Conservation (phyloP, 2,797 vertebrate genomes). For the Microcaecilia unicolor region DNA sequence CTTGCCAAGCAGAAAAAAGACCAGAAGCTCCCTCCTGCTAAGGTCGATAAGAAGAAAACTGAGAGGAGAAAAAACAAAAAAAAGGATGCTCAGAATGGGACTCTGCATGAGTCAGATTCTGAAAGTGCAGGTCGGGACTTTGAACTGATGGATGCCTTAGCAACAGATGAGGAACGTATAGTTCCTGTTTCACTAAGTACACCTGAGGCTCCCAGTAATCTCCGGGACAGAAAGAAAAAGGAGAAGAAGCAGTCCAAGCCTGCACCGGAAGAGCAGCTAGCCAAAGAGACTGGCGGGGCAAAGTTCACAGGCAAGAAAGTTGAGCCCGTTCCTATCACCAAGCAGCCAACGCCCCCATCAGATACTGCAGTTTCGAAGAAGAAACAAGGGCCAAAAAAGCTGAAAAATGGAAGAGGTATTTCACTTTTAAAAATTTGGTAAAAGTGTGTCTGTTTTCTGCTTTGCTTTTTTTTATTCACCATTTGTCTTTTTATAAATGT, state of each 20-base stretch:
- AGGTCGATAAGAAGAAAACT: constrained; percentile 80
- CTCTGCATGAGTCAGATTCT: constrained; percentile 79
- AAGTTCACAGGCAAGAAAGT: constrained; percentile 70
- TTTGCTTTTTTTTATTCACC: too few relatives aligned
- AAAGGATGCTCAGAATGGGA: constrained; percentile 75
- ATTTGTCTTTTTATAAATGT: too few relatives aligned
- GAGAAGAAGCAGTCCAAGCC: constrained; percentile 72
- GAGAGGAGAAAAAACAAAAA: constrained; percentile 97
- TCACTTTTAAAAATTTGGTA: too few relatives aligned
- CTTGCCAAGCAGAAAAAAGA: constrained; percentile 88
- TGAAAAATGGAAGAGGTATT: constrained; percentile 74
- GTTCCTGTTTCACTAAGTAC: constrained; percentile 23
- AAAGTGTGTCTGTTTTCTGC: too few relatives aligned
- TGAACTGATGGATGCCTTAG: constrained; percentile 61
- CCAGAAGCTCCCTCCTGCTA: constrained; percentile 69
- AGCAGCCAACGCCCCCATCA: constrained; percentile 69
- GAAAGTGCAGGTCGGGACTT: constrained; percentile 70
- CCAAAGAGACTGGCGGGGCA: constrained; percentile 69
- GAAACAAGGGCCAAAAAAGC: constrained; percentile 83
- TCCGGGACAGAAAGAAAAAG: constrained; percentile 88
- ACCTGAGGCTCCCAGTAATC: constrained; percentile 29
- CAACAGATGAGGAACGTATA: constrained; percentile 60
- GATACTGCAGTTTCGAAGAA: constrained; percentile 60
- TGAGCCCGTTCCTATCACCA: constrained; percentile 60
- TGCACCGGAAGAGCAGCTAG: constrained; percentile 41